Conservation (phyloP, 1,140 invertebrate genomes). For the Drosophila serrata region DNA sequence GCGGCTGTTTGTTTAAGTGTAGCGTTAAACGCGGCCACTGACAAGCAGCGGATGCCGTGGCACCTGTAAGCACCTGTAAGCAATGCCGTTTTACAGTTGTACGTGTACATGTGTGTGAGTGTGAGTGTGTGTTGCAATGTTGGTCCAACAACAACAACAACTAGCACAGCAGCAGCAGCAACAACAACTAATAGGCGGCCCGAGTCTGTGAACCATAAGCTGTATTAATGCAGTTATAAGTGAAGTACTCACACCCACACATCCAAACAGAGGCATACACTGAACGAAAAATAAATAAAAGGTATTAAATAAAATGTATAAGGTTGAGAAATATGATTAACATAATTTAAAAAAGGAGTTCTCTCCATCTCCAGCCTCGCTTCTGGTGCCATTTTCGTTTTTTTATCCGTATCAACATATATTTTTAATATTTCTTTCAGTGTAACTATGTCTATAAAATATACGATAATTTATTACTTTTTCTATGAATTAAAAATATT, state of each 20-base stretch:
- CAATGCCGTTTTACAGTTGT: conserved; percentile 22
- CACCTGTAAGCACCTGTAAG: conserved; percentile 57
- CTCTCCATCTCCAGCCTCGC: too few species aligned
- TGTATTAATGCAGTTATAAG: conserved; percentile 79
- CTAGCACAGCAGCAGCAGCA: conserved; percentile 16
- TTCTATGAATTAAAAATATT: too few species aligned
- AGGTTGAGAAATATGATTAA: neutral
- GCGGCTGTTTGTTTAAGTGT: conserved; percentile 82
- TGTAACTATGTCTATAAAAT: neutral
- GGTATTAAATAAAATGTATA: fast-evolving
- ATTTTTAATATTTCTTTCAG: too few species aligned
- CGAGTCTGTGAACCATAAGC: conserved; percentile 61
- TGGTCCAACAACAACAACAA: conserved; percentile 68
- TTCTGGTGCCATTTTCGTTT: neutral
- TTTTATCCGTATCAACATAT: too few species aligned
- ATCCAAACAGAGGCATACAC: neutral
- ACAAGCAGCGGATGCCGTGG: conserved; percentile 53
- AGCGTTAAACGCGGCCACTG: conserved; percentile 78
- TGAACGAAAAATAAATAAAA: neutral
- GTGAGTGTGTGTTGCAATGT: conserved; percentile 53
- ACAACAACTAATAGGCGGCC: conserved; percentile 53
- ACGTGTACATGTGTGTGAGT: conserved; percentile 20
- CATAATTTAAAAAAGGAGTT: too few species aligned
- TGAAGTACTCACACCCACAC: conserved; percentile 36
- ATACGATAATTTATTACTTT: neutral